phyloP scores from a whole-genome alignment of 2,888 invertebrate genomes.

The Trichogramma evanescens region DNA sequence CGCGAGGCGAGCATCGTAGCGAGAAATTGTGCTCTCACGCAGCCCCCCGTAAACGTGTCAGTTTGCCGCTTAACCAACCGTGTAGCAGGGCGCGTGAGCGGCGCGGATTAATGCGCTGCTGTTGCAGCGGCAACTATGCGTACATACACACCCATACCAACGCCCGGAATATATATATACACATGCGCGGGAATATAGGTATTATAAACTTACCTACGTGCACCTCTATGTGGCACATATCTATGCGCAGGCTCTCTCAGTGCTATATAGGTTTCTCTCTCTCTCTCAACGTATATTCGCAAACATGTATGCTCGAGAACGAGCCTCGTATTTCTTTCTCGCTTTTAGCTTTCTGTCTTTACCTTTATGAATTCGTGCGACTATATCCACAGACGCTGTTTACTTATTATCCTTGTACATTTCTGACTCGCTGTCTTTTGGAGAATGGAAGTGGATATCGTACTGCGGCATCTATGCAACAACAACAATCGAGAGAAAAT shows the following conservation, averaged over 20 bases:
- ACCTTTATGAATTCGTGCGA: no score
- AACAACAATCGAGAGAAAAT: no score
- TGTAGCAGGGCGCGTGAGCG: neutral
- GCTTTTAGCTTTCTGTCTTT: no score
- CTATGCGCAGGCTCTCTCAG: neutral
- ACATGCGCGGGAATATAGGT: no score
- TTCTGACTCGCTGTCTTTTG: no score
- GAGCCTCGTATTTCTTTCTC: no score
- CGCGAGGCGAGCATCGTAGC: constrained; percentile 3
- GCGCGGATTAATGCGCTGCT: constrained; percentile 14
- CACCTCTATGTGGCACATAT: neutral
- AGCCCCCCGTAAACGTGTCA: constrained; percentile 14
- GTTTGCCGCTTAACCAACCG: constrained; percentile 17
- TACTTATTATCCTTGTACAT: no score
- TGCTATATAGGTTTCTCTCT: neutral
- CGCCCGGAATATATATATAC: neutral
- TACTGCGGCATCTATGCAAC: no score
- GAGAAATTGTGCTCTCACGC: constrained; percentile 16
- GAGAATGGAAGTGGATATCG: no score
- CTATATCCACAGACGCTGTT: no score
- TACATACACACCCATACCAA: neutral
- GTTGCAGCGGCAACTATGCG: neutral
- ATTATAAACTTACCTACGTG: no score
- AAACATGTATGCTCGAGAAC: no score
- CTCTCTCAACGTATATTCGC: neutral